Conservation (phyloP, 2,797 vertebrate genomes). For the Salarias fasciatus region DNA sequence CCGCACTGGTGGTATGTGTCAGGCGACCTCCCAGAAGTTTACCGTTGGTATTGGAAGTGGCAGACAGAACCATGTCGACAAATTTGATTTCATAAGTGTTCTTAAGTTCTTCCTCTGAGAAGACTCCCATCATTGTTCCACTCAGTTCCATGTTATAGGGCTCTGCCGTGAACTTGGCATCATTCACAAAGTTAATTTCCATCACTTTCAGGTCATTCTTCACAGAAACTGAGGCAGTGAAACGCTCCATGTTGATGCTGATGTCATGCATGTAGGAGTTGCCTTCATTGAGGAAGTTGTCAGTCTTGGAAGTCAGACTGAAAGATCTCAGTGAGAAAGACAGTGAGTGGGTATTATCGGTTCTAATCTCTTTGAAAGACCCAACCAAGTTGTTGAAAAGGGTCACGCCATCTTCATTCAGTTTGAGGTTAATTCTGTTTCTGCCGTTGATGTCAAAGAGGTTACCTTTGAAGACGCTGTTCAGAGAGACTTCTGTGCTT, state of each 20-base stretch:
- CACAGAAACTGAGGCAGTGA: conserved; percentile 75
- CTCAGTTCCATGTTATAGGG: conserved; percentile 85
- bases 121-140: conserved; percentile 84
- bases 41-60: conserved; percentile 88
- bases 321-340: conserved; percentile 83
- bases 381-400: conserved; percentile 88
- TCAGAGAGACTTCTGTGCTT: conserved; percentile 82
- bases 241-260: conserved; percentile 83
- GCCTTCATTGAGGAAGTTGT: conserved; percentile 84
- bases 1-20: conserved; percentile 83
- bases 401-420: conserved; percentile 87
- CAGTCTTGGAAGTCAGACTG: conserved; percentile 84
- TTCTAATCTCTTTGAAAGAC: conserved; percentile 85
- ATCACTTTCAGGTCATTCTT: conserved; percentile 87
- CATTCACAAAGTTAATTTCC: conserved; percentile 82
- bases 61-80: conserved; percentile 79
- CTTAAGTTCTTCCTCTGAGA: conserved; percentile 85
- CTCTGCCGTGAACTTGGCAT: conserved; percentile 83
- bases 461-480: conserved; percentile 84
- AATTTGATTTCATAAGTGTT: conserved; percentile 88
- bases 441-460: conserved; percentile 85
- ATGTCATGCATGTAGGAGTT: conserved; percentile 91
- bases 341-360: conserved; percentile 86
- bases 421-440: conserved; percentile 85
- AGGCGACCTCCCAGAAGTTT: conserved; percentile 84